phyloP scores from a whole-genome alignment of 2,888 invertebrate genomes.

The Epistrophe grossulariae region DNA sequence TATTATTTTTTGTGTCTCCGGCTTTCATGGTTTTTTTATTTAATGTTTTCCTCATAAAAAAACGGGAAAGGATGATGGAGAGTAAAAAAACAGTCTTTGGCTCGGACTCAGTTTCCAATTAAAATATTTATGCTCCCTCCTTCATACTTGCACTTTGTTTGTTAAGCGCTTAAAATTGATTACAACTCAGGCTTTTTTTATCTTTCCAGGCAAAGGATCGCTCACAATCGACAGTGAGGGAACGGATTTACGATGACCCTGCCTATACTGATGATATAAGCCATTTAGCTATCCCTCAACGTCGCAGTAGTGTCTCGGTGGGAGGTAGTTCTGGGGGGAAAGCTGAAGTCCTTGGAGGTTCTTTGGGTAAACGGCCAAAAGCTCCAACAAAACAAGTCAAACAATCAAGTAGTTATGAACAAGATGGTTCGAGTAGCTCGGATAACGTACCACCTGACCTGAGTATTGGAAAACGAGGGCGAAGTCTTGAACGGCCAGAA shows the following conservation, averaged over 20 bases:
- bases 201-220: constrained; percentile 82
- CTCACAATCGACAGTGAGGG: constrained; percentile 81
- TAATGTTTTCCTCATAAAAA: neutral
- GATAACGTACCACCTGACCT: constrained; percentile 78
- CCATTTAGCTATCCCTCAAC: constrained; percentile 82
- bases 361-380: constrained; percentile 60
- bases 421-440: constrained; percentile 80
- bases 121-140: constrained; percentile 30
- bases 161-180: constrained; percentile 52
- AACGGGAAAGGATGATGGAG: neutral
- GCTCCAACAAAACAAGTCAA: constrained; percentile 48
- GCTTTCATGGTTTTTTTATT: constrained; percentile 24
- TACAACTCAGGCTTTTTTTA: constrained; percentile 40
- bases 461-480: constrained; percentile 79
- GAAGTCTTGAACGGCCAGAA: constrained; percentile 80
- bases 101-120: constrained; percentile 57
- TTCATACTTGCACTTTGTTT: constrained; percentile 32
- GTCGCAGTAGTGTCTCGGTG: constrained; percentile 80
- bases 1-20: constrained; percentile 25
- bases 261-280: constrained; percentile 84
- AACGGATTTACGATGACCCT: constrained; percentile 83
- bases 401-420: constrained; percentile 71
- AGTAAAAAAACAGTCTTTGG: constrained; percentile 13
- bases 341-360: constrained; percentile 31
- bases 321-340: constrained; percentile 49